Base-by-base conservation (phyloP, 1,140 invertebrate genomes). In the Nephila pilipes region DNA sequence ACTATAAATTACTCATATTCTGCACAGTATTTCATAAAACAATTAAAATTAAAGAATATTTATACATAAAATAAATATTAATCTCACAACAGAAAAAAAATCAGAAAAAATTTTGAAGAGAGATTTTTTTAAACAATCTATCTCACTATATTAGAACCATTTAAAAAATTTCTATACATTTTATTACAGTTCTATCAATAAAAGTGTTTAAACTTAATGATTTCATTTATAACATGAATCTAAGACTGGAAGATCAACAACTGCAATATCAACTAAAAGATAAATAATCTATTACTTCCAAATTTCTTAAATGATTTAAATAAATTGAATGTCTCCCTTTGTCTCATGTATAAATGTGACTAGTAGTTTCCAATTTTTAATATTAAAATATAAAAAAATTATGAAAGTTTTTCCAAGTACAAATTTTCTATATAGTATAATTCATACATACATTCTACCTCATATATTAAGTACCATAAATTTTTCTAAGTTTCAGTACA, bases 401-500 rank as follows among this genome's bases (percentile, higher is more conserved):
- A 60, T 60, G 22, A 60, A 18, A 60, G 20, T 60, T 16, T 60
- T 46, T 46, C n/a, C 38, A 18, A 60, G 58, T 60, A 60, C 3
- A 60, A 46, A 46, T 46, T 46, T 46, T 46, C 46, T 10, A 46
- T 46, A 10, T 60, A 60, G 12, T 20, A 60, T 60, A 65, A 65
- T 65, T 65, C 25, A 25, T 12, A 18, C 32, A 36, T 75, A 10
- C 16, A n/a, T 55, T 55, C 81, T 83, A 83, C 81, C 81, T 83
- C 38, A 25, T 83, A n/a, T n/a, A 25, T 83, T 83, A 83, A 83
- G 81, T 83, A 83, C 81, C 55, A 25, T 25, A 65, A 65, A 65
- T 65, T 29, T 25, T 25, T 57, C 38, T 83, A 83, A 25, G 14
- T n/a, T 29, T 32, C 81, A 25, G 10, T 55, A 83, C 38, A 83